These are phyloP conservation scores for Callionymus lyra DNA, from an alignment of 2,113 vertebrate genomes.

Conservation along the genomic window DNA sequence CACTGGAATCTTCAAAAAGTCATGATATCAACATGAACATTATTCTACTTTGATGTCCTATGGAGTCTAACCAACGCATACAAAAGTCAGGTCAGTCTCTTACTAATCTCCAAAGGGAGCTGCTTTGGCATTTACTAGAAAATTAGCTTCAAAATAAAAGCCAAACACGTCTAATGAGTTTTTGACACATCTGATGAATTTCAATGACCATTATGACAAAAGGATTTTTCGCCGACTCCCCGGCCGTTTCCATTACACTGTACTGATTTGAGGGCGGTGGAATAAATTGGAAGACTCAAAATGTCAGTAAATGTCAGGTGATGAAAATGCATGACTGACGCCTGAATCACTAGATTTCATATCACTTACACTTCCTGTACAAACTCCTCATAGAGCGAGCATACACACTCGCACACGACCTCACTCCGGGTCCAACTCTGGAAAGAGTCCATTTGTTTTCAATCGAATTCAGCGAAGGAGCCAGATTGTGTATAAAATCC, in stretches of 20 bases:
- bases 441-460: conserved; percentile 19
- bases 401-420: conserved; percentile 25
- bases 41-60: no score
- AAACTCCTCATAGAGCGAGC: conserved; percentile 19
- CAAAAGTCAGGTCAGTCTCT: background rate
- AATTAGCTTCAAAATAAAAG: no score
- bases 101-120: no score
- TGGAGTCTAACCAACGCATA: conserved; percentile 11
- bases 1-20: no score
- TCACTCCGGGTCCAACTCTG: conserved; percentile 18
- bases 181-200: background rate
- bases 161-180: no score
- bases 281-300: conserved; percentile 26
- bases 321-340: conserved; percentile 50
- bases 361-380: conserved; percentile 22
- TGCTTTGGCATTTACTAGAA: no score
- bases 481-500: conserved; percentile 6
- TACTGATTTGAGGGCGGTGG: conserved; percentile 19
- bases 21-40: no score
- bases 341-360: conserved; percentile 22
- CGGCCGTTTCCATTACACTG: conserved; percentile 11
- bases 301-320: conserved; percentile 50
- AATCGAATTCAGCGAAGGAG: conserved; percentile 22
- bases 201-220: conserved; percentile 3
- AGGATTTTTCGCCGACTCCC: conserved; percentile 2